Base-by-base conservation (phyloP, 2,888 invertebrate species). In the Nudaria mundana region DNA sequence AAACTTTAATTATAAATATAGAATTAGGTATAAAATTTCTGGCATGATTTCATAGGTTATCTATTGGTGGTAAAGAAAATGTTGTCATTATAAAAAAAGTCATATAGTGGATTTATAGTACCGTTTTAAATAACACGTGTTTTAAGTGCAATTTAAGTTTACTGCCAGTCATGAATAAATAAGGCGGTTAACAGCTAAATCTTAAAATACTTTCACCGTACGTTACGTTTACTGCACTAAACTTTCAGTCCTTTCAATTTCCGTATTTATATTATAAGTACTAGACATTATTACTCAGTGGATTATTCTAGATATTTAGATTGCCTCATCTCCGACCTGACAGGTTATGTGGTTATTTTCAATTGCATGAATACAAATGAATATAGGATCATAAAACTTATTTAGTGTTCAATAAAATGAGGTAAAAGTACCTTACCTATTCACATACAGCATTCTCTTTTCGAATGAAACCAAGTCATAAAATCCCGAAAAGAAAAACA, bases 181-280 rank as follows among this genome's bases (percentile, higher is more conserved):
- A 63, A 63, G 44, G 48, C 40, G 48, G 48, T 49, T 56, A 49
- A 52, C 56, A 46, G 56, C 46, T 56, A 59, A 60, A 60, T 60
- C 61, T 60, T 44, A 45, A 45, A 60, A 63, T 52, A 60, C 63
- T 61, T 60, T 61, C 61, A 60, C 61, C 50, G 49, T 54, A 60
- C 44, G 49, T 60, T 59, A 41, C 30, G 45, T 44, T 55, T 59
- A 61, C 54, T 63, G 28, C 61, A 54, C 57, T 48, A 63, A 63
- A 61, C 57, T 61, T 63, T 56, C 51, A 48, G 45, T 44, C 38
- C 41, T 51, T 48, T 48, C 52, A 44, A 48, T 51, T 56, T 51
- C 57, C 49, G 44, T 48, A 35, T 41, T 20, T 57, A 47, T 51
- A 44, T 45, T n/a, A n/a, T n/a, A n/a, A n/a, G n/a, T n/a, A n/a